A percentile compares a stretch with the other conserved stretches of the same genome.
Evolutionary conservation across 1,140 invertebrate species (phyloP).

Genomic region (Metaphire vulgaris): DNA sequence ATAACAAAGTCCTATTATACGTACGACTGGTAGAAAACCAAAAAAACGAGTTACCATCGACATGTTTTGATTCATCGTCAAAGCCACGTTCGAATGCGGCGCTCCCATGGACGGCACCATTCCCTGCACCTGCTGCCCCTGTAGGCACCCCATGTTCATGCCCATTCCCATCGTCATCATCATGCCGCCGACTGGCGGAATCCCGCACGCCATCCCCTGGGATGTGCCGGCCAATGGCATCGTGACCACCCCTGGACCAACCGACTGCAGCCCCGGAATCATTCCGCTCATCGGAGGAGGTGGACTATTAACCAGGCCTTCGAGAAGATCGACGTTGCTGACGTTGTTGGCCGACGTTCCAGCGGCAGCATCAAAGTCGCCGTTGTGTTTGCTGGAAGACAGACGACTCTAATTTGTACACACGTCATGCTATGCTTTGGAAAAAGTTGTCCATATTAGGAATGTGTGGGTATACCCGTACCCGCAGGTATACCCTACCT

Average conservation of each 20-base stretch:
- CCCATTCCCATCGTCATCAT: neutral
- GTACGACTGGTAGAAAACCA: too few species aligned
- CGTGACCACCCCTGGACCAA: neutral
- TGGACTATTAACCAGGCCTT: neutral
- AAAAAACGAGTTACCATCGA: neutral
- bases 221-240: neutral
- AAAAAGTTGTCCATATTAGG: too few species aligned
- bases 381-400: too few species aligned
- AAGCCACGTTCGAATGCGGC: neutral
- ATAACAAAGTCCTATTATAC: too few species aligned
- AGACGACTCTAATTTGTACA: too few species aligned
- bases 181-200: neutral
- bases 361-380: too few species aligned
- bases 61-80: neutral
- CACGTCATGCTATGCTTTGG: too few species aligned
- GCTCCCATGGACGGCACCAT: neutral
- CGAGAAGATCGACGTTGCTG: neutral
- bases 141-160: neutral
- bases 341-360: neutral
- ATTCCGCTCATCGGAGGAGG: neutral
- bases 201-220: neutral
- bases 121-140: neutral
- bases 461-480: too few species aligned
- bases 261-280: neutral
- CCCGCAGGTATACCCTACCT: too few species aligned